phyloP scores from a whole-genome alignment of 2,888 invertebrate genomes.

The Agriopis marginaria region DNA sequence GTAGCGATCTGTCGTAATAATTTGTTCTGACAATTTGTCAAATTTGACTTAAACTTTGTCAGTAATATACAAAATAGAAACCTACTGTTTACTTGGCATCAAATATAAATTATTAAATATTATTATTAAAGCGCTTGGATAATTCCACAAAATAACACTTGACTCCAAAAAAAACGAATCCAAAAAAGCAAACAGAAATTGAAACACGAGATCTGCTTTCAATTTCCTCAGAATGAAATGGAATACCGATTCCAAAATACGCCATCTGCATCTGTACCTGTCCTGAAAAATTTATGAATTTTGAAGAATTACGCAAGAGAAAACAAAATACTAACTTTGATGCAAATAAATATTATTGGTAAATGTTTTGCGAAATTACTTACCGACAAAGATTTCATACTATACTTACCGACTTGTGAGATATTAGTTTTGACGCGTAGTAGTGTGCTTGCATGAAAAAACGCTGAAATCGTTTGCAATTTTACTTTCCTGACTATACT shows the following conservation, averaged over 20 bases:
- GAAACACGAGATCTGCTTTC: slow-evolving; percentile 11
- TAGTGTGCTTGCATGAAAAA: no score
- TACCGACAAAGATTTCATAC: no score
- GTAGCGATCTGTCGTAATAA: no score
- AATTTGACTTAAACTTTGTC: no score
- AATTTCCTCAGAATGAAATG: slow-evolving; percentile 5
- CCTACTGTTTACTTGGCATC: no score
- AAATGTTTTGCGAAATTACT: background rate
- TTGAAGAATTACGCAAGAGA: slow-evolving; percentile 1
- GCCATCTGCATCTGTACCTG: slow-evolving; percentile 22
- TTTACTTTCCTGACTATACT: background rate
- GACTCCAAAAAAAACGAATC: slow-evolving; percentile 6
- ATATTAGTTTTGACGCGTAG: no score
- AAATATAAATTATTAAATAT: no score
- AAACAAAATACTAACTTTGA: background rate
- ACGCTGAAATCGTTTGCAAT: no score
- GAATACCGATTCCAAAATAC: slow-evolving; percentile 17
- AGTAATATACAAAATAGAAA: no score
- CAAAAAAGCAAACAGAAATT: slow-evolving; percentile 9
- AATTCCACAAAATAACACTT: background rate
- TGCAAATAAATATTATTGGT: background rate
- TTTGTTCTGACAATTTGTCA: no score
- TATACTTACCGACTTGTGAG: background rate
- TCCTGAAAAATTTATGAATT: slow-evolving; percentile 12
- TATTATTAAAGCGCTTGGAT: no score